Evolutionary conservation across 2,888 invertebrate species (phyloP).

Genomic region (Platerodrilus igneus): DNA sequence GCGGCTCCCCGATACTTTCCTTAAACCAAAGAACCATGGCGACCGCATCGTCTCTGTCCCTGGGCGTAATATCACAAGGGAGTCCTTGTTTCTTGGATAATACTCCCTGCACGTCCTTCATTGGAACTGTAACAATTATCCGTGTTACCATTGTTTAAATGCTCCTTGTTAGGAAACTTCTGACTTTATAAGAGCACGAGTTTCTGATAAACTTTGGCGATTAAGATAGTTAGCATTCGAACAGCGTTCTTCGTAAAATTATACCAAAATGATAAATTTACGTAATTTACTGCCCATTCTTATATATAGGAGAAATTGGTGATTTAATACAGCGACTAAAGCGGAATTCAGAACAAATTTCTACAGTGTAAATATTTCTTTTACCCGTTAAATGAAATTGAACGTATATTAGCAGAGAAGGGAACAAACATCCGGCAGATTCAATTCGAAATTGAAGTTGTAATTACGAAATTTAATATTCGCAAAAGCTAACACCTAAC

Average conservation of each 20-base stretch:
- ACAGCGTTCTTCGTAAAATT: constrained; percentile 17
- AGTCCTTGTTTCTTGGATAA: constrained; percentile 75
- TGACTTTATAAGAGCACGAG: constrained; percentile 29
- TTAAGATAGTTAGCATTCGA: constrained; percentile 31
- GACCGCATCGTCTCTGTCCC: constrained; percentile 73
- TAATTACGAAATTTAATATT: constrained; percentile 40
- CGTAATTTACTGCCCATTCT: constrained; percentile 11
- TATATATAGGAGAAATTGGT: constrained; percentile 7
- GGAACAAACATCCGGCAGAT: constrained; percentile 35
- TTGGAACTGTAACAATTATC: constrained; percentile 61
- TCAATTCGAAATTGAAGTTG: constrained; percentile 35
- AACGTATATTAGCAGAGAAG: constrained; percentile 28
- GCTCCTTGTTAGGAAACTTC: constrained; percentile 37
- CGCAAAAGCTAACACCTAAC: constrained; percentile 38
- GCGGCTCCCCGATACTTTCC: constrained; percentile 74
- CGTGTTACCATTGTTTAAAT: constrained; percentile 38
- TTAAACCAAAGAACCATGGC: constrained; percentile 89
- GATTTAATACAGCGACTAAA: constrained; percentile 12
- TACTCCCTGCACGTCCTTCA: constrained; percentile 76
- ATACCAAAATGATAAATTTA: constrained; percentile 21
- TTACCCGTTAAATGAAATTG: constrained; percentile 19
- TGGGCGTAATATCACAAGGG: constrained; percentile 81
- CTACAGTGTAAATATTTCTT: constrained; percentile 19
- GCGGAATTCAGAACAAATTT: constrained; percentile 12
- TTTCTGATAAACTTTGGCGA: constrained; percentile 31